Conservation (phyloP, 2,797 vertebrate genomes). For the Miichthys miiuy region DNA sequence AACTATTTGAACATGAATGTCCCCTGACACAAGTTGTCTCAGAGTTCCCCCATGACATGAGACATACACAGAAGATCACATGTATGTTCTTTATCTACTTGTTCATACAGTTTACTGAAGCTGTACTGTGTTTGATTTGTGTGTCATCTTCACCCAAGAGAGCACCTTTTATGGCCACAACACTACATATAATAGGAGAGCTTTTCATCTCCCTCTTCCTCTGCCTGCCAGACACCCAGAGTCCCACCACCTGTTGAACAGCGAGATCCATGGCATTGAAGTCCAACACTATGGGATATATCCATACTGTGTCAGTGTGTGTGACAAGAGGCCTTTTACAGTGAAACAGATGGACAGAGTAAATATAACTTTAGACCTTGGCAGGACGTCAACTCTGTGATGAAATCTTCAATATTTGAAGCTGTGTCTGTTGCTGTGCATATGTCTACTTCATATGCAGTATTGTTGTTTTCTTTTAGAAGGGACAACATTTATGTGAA, state of each 20-base stretch:
- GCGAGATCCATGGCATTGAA: constrained; percentile 34
- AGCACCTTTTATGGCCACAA: neutral
- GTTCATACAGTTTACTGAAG: neutral
- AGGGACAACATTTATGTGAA: neutral
- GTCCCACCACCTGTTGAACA: constrained; percentile 72
- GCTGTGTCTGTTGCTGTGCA: neutral
- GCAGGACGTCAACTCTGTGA: constrained; percentile 14
- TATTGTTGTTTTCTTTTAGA: neutral
- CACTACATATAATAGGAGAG: neutral
- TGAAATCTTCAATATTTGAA: constrained; percentile 36
- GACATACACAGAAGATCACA: too few species aligned
- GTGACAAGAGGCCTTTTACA: constrained; percentile 27
- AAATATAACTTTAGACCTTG: constrained; percentile 66
- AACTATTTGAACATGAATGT: neutral
- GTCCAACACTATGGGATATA: constrained; percentile 29
- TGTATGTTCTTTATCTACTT: neutral
- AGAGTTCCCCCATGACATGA: neutral
- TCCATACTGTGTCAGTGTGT: constrained; percentile 43
- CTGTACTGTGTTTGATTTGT: neutral
- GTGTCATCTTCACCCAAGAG: neutral
- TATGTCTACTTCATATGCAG: neutral
- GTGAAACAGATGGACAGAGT: constrained; percentile 67
- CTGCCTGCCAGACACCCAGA: constrained; percentile 53
- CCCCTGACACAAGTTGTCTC: neutral
- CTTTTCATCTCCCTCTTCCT: neutral